Evolutionary conservation across 2,797 vertebrate species (phyloP).

Genomic region (Pitangus sulphuratus): DNA sequence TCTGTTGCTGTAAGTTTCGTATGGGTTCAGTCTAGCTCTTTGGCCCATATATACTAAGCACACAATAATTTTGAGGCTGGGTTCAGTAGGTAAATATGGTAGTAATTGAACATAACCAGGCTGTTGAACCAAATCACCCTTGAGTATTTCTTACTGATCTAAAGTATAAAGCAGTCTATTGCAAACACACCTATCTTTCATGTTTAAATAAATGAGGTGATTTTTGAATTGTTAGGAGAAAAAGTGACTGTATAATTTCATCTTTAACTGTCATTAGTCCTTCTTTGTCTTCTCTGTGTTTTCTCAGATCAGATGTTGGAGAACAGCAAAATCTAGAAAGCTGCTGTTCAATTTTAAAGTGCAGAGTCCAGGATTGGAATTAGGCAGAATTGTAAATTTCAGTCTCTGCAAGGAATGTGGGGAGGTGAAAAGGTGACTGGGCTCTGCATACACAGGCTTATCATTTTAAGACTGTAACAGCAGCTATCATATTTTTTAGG

Average conservation of each 20-base stretch:
- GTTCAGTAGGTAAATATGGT: neutral
- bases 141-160: neutral
- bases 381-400: neutral
- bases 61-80: neutral
- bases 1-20: fast-evolving
- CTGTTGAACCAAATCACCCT: neutral
- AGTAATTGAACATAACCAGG: neutral
- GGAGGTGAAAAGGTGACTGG: neutral
- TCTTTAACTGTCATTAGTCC: neutral
- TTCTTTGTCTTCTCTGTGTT: neutral
- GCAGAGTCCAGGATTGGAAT: neutral
- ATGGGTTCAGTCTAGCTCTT: neutral
- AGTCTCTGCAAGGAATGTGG: fast-evolving
- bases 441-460: neutral
- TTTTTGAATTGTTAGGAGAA: neutral
- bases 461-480: neutral
- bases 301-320: neutral
- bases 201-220: neutral
- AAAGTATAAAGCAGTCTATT: neutral
- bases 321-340: neutral
- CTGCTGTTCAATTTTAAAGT: neutral
- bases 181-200: neutral
- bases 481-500: neutral
- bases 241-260: neutral
- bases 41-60: fast-evolving